Base-by-base conservation (phyloP, 2,888 invertebrate genomes). In the Cantharis rustica region DNA sequence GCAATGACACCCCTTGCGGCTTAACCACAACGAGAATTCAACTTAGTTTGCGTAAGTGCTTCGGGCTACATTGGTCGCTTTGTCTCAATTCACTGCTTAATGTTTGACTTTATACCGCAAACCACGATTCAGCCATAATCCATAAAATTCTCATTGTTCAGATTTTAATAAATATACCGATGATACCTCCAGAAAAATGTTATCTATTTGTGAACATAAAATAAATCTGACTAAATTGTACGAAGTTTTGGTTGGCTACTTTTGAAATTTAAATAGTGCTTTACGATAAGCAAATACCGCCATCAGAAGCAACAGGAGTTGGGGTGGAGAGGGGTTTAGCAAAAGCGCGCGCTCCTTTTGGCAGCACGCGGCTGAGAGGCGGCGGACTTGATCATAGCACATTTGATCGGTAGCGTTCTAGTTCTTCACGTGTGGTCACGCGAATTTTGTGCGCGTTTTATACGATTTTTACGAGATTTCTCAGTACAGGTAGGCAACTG, bases 291-390 rank as follows among this genome's bases (percentile, higher is more conserved):
- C 85, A 86, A 87, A 85, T 85, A 86, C 86, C 87, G 87, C 85
- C 85, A 86, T 85, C 86, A 86, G 87, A 88, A 87, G 87, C 87
- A 88, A 87, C 87, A 87, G 87, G 87, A 86, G 85, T 83, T 82
- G 84, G 87, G 87, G 87, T 87, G 86, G 87, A 88, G 87, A 87
- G 89, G 89, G 88, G 89, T 88, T 87, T 88, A 87, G 88, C 88
- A 88, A 89, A 88, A 88, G 88, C 89, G 89, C 88, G 88, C 88
- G 88, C 88, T 87, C 85, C 86, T 79, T 85, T 84, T 83, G 85
- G 83, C 84, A 86, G 87, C 87, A 87, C 87, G 87, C 88, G 87
- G 85, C 85, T 85, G 86, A 86, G 85, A 84, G 85, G 85, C 84
- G 84, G 84, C 84, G 85, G 85, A 84, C 85, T 85, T 27, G 26